Base-by-base conservation (phyloP, 2,888 invertebrate genomes). In the Tricholauxania praeusta region DNA sequence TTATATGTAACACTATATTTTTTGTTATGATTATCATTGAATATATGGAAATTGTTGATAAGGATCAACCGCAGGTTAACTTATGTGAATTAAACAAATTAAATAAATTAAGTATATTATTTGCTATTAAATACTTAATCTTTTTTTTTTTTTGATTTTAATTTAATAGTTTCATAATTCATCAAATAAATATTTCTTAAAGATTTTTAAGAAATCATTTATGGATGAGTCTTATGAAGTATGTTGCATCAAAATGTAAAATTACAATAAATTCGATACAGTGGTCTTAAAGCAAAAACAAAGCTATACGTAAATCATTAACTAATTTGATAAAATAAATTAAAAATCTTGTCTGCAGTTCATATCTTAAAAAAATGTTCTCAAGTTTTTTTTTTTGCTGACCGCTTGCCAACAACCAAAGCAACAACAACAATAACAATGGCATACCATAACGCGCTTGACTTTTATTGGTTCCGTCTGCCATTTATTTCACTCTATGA, bases 391-490 rank as follows among this genome's bases (percentile, higher is more conserved):
- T 39, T 10, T 39, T 39, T 39, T 39, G 64, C 22, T 19, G 32
- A 55, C 15, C n/a, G 19, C 60, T 32, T 65, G 60, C 28, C 59
- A 22, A 39, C 32, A 62, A 66, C 10, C n/a, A 71, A 65, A 59
- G 14, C 19, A 17, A 49, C 69, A 68, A 71, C 71, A 72, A 75
- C 71, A 68, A 65, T 51, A 64, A 55, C 63, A 65, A 19, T 47
- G 22, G 12, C 22, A 32, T 14, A 14, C 77, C 74, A 78, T 74
- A 79, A 77, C 79, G 78, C 79, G 80, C 17, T 12, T 82, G 84
- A 83, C 84, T 84, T 84, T 85, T 85, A 86, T 85, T 85, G 86
- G 86, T 84, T 85, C 84, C 84, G 84, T 84, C 83, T 83, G 83
- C 85, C 85, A 86, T 85, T 84, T 82, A 85, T 86, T 83, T 84